Evolutionary conservation across 1,140 invertebrate genomes (phyloP).

Genomic region (Pseudoatta argentina): DNA sequence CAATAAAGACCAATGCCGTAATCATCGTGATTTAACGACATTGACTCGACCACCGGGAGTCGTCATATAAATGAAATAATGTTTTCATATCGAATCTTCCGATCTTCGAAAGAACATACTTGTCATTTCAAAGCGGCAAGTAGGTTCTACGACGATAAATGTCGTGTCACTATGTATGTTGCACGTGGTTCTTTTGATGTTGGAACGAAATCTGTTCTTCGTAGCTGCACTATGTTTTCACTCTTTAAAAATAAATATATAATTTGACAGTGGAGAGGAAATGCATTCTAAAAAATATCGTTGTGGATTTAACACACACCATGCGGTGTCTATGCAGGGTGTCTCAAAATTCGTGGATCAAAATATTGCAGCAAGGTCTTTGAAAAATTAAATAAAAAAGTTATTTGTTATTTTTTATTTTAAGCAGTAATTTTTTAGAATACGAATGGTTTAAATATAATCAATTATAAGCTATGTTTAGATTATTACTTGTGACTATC

Average conservation of each 20-base stretch:
- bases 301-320: too few relatives aligned
- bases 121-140: background rate
- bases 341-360: too few relatives aligned
- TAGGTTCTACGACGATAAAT: background rate
- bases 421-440: too few relatives aligned
- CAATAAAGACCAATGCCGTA: constrained; percentile 77
- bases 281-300: background rate
- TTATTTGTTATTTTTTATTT: too few relatives aligned
- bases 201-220: background rate
- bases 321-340: too few relatives aligned
- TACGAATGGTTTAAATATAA: too few relatives aligned
- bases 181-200: background rate
- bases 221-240: background rate
- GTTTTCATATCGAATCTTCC: background rate
- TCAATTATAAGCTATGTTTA: too few relatives aligned
- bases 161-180: background rate
- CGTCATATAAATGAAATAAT: background rate
- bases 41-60: constrained; percentile 52
- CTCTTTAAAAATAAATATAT: background rate
- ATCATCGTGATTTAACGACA: constrained; percentile 79
- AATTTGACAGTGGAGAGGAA: background rate
- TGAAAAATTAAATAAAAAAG: too few relatives aligned
- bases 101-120: constrained; percentile 49
- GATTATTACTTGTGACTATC: too few relatives aligned
- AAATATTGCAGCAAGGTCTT: too few relatives aligned